phyloP scores from a whole-genome alignment of 2,113 vertebrate species.

The Bettongia penicillata region DNA sequence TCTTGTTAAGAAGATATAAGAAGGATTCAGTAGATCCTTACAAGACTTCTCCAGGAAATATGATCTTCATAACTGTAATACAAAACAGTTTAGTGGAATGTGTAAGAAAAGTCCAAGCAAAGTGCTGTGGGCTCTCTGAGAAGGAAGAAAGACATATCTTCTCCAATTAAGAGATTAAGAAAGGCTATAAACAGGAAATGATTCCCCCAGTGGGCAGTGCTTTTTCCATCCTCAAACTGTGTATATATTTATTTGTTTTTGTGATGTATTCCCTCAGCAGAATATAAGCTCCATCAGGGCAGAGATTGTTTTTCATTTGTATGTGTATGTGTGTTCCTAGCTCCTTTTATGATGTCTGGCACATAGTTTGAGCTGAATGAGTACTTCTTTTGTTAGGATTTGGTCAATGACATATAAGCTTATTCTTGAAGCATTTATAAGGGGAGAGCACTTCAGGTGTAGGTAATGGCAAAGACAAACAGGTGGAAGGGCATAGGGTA shows the following conservation, averaged over 20 bases:
- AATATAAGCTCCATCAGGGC: not conserved
- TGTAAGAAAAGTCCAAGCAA: not conserved
- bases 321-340: not conserved
- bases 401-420: not conserved
- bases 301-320: not conserved
- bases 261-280: not conserved
- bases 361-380: not conserved
- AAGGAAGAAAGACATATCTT: not conserved
- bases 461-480: not conserved
- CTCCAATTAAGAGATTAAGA: not conserved
- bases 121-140: not conserved
- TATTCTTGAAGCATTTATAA: not conserved
- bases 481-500: not conserved
- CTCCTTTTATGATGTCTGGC: not conserved
- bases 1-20: not conserved
- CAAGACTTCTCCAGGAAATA: not conserved
- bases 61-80: not conserved
- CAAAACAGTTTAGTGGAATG: not conserved
- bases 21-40: not conserved
- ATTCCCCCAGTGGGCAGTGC: not conserved
- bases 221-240: not conserved
- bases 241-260: not conserved
- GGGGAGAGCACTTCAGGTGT: not conserved
- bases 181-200: not conserved
- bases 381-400: not conserved